Percentiles rank a stretch among this genome's conserved stretches.
phyloP scores from a whole-genome alignment of 2,113 vertebrate species.

The Motacilla tschutschensis region DNA sequence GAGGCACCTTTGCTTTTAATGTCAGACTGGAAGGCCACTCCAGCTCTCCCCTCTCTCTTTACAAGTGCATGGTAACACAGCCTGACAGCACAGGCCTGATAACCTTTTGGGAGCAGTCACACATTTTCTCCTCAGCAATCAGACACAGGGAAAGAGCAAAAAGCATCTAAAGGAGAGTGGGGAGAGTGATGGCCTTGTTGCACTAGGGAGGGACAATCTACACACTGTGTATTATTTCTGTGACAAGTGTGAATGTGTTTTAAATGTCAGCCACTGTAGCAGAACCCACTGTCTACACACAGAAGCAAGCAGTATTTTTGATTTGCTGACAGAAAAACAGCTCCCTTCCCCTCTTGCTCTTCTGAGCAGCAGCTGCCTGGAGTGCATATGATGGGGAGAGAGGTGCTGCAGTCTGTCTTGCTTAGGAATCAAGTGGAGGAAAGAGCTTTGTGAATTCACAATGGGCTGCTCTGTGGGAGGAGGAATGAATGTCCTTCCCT shows the following conservation, averaged over 20 bases:
- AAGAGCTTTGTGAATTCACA: not conserved
- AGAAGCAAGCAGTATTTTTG: not conserved
- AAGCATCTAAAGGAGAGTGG: not conserved
- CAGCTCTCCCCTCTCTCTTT: not conserved
- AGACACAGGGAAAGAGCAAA: not conserved
- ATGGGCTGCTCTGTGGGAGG: not conserved
- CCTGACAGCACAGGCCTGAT: not conserved
- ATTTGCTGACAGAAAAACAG: not conserved
- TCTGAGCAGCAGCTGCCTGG: not conserved
- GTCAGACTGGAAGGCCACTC: not conserved
- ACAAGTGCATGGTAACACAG: too few species aligned
- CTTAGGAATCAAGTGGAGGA: not conserved
- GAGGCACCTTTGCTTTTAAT: not conserved
- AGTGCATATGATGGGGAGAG: not conserved
- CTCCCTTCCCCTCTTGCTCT: not conserved
- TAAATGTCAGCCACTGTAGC: not conserved
- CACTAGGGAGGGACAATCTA: not conserved
- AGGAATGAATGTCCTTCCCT: not conserved
- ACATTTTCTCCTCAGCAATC: not conserved
- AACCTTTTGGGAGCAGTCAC: not conserved
- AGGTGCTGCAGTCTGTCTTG: not conserved
- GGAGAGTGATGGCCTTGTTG: not conserved
- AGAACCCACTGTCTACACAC: not conserved
- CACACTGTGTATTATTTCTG: not conserved
- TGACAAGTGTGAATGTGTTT: slow-evolving; percentile 4